Evolutionary conservation across 2,888 invertebrate genomes (phyloP), one percentile per base, ranked within the genome.

Genomic region (Drosophila anomalata): DNA sequence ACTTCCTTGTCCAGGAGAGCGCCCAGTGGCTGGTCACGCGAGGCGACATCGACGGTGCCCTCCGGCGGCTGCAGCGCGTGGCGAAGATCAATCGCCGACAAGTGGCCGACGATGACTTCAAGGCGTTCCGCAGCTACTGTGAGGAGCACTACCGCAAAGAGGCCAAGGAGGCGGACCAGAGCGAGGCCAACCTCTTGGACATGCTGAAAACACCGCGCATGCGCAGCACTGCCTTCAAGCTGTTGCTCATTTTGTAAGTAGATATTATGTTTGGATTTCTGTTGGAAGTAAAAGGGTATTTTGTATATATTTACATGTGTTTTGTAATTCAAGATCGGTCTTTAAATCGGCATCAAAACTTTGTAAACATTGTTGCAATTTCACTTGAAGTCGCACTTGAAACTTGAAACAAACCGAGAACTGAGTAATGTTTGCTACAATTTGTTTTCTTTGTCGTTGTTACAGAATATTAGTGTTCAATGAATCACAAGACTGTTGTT

Each of bases 191-290:
- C 29, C 51, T 90, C 14, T 76, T 92, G 8, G 93, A 93, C 56
- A 88, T 94, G 70, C 90, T 94, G 54, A 92, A 89, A 78, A 93
- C 93, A 2, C 92, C 93, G 2, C 92, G 93, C 73, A 87, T 94
- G 66, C 89, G 94, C 54, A 91, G 90, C 62, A 93, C 93, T 65
- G 93, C 92, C 1, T 79, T 92, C 3, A 93, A 93, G 66, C 89
- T 94, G 52, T 91, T 93, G 65, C 92, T 93, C 65, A 93, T 94
- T 90, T 93, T 93, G 94, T 94, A 90, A 92, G 93, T 87, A 0
- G 14, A 7, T 20, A n/a, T 8, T n/a, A 76, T n/a, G 9, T 11
- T 5, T n/a, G 17, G 3, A 11, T 26, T 14, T 2, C 12, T 12
- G 12, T 7, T 51, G 12, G 9, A 39, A 39, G n/a, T 14, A 14